These are phyloP conservation scores for Syndactyla subalaris DNA, from an alignment of 2,797 vertebrate species.

Conservation along the genomic window DNA sequence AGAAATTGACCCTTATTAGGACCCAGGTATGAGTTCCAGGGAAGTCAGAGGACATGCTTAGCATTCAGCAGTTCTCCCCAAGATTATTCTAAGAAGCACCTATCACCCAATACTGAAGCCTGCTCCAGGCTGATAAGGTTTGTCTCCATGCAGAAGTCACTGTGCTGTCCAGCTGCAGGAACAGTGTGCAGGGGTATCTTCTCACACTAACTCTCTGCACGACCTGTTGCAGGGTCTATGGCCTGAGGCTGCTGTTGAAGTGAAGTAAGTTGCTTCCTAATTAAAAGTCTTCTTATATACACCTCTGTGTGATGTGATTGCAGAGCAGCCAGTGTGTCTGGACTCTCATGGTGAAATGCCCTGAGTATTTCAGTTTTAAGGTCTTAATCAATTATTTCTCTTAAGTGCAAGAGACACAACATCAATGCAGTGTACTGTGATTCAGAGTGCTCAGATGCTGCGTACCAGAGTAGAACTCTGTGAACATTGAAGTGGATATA, in stretches of 20 bases:
- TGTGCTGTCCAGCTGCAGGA: background rate
- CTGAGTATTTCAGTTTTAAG: background rate
- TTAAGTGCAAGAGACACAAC: background rate
- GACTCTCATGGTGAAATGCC: background rate
- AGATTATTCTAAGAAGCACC: background rate
- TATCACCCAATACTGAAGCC: background rate
- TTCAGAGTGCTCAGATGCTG: background rate
- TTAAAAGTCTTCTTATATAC: background rate
- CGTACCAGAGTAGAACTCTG: background rate
- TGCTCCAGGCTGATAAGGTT: slow-evolving; percentile 56
- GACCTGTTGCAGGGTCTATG: background rate
- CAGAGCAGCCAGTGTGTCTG: background rate
- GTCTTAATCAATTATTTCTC: background rate
- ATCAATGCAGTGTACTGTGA: background rate
- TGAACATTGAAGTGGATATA: background rate
- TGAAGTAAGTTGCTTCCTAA: background rate
- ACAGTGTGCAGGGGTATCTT: background rate
- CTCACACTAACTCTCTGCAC: background rate
- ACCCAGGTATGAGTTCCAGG: background rate
- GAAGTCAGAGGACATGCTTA: background rate
- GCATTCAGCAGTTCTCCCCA: background rate
- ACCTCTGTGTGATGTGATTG: background rate
- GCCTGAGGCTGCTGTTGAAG: background rate
- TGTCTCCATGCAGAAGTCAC: slow-evolving; percentile 14
- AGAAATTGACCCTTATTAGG: background rate